phyloP scores from a whole-genome alignment of 2,888 invertebrate species.

The Escarpia spicata region DNA sequence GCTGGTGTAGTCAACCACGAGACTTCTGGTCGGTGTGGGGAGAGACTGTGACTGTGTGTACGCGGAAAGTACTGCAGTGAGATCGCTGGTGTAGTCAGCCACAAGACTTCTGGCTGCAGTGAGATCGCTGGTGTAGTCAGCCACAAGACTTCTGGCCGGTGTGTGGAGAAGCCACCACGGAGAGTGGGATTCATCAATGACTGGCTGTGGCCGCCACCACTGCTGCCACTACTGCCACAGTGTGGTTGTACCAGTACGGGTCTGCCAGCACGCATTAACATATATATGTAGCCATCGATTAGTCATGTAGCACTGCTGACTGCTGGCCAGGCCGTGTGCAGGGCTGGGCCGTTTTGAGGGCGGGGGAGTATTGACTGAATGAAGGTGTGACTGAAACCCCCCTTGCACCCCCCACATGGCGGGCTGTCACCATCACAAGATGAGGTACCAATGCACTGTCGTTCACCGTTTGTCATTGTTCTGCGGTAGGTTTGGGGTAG shows the following conservation, averaged over 20 bases:
- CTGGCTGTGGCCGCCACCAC: background rate
- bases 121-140: too few relatives aligned
- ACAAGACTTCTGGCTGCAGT: too few relatives aligned
- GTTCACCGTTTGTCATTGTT: background rate
- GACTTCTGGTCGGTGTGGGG: too few relatives aligned
- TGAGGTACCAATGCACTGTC: background rate
- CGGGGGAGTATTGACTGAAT: background rate
- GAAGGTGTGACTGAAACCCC: background rate
- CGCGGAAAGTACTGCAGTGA: too few relatives aligned
- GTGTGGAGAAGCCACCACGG: background rate
- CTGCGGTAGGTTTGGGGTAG: background rate
- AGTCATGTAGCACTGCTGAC: background rate
- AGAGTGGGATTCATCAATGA: background rate
- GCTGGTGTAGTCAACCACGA: too few relatives aligned
- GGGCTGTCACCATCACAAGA: background rate
- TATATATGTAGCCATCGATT: background rate
- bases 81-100: too few relatives aligned
- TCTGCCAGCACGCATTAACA: slow-evolving; percentile 7
- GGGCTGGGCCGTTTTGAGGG: background rate
- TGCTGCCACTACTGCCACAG: background rate
- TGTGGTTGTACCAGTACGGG: background rate
- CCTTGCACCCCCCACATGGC: background rate
- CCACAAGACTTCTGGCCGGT: too few relatives aligned
- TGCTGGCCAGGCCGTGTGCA: background rate
- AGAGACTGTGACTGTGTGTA: too few relatives aligned